Conservation (phyloP, 2,888 invertebrate species). For the Drepana falcataria region DNA sequence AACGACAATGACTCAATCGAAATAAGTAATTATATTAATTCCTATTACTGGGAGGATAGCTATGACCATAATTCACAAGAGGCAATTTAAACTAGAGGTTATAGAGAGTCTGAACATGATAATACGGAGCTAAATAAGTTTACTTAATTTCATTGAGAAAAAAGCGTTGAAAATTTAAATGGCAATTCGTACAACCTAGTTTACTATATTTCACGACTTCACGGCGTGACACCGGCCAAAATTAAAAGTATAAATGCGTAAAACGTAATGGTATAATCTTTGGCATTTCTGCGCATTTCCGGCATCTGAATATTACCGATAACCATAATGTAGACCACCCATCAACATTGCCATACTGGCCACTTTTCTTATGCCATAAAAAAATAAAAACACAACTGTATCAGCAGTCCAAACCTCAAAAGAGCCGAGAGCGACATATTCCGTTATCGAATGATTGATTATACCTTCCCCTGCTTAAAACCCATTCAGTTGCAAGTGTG, state of each 20-base stretch:
- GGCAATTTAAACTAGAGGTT: neutral
- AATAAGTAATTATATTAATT: neutral
- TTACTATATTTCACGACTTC: no score
- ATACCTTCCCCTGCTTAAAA: neutral
- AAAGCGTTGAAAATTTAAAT: no score
- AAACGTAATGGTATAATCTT: no score
- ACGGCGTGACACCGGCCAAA: no score
- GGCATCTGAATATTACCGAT: no score
- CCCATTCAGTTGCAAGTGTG: neutral
- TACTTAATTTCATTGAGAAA: no score
- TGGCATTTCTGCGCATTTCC: no score
- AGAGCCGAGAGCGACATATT: neutral
- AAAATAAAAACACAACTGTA: neutral
- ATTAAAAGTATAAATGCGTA: no score
- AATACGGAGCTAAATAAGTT: no score
- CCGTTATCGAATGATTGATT: constrained; percentile 2
- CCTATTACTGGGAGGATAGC: neutral
- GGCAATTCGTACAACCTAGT: no score
- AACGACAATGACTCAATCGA: constrained; percentile 1
- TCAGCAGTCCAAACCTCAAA: neutral
- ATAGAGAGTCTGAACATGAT: neutral
- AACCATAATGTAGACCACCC: no score
- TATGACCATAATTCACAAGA: neutral
- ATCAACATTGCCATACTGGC: neutral
- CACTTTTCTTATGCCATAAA: neutral